phyloP scores from a whole-genome alignment of 2,797 vertebrate genomes.

The Fistularia tabacaria region DNA sequence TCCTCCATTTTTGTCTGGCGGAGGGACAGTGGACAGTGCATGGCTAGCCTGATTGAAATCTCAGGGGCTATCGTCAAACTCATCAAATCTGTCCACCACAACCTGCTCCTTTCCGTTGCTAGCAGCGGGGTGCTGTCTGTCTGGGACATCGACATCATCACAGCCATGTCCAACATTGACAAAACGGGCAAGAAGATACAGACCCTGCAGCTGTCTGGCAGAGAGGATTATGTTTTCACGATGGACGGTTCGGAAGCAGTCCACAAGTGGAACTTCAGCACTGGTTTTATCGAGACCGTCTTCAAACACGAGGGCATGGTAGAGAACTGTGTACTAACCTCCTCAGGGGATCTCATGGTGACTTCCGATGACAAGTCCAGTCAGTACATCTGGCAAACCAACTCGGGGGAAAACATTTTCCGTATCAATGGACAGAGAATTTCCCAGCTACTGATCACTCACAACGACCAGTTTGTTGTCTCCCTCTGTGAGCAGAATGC shows the following conservation, averaged over 20 bases:
- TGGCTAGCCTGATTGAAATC: constrained; percentile 97
- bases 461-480: constrained; percentile 98
- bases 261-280: constrained; percentile 98
- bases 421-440: constrained; percentile 96
- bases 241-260: constrained; percentile 94
- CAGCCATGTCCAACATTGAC: constrained; percentile 99
- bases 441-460: constrained; percentile 94
- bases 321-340: constrained; percentile 94
- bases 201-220: constrained; percentile 85
- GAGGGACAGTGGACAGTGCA: constrained; percentile 95
- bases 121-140: constrained; percentile 97
- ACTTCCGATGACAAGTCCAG: constrained; percentile 95
- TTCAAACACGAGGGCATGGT: constrained; percentile 96
- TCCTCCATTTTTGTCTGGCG: constrained; percentile 98
- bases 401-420: constrained; percentile 93
- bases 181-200: constrained; percentile 97
- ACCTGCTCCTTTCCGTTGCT: constrained; percentile 93
- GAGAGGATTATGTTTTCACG: constrained; percentile 95
- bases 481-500: constrained; percentile 98
- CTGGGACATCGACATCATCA: constrained; percentile 99
- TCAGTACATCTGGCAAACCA: constrained; percentile 97
- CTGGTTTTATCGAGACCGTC: constrained; percentile 94
- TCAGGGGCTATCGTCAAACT: constrained; percentile 96
- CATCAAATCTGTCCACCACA: constrained; percentile 96
- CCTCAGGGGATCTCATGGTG: constrained; percentile 94